phyloP scores from a whole-genome alignment of 2,113 vertebrate genomes.

The Notothenia rossii region DNA sequence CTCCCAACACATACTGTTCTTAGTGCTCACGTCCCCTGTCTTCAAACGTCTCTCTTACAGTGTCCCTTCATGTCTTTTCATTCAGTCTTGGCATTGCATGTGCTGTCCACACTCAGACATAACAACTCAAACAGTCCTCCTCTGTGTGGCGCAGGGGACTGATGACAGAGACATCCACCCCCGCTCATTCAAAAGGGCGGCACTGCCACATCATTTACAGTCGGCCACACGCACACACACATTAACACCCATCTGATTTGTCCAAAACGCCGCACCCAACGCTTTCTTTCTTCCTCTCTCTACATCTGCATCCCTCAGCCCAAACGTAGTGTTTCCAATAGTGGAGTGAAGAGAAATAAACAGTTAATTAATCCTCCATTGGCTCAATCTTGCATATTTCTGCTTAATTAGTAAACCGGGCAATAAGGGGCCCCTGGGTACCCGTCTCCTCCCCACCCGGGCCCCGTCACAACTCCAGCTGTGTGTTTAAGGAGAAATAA shows the following conservation, averaged over 20 bases:
- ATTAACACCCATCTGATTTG: constrained; percentile 45
- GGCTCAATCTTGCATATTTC: constrained; percentile 77
- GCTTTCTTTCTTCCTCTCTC: constrained; percentile 19
- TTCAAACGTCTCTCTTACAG: constrained; percentile 2
- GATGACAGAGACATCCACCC: constrained; percentile 73
- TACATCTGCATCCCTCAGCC: constrained; percentile 31
- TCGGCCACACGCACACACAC: constrained; percentile 36
- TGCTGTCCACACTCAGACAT: constrained; percentile 52
- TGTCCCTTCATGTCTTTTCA: constrained; percentile 22
- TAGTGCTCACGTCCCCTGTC: not conserved
- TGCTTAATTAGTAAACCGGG: constrained; percentile 80
- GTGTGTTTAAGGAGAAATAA: constrained; percentile 82
- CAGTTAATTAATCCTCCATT: constrained; percentile 80
- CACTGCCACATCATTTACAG: constrained; percentile 60
- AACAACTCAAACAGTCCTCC: constrained; percentile 51
- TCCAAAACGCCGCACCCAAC: constrained; percentile 45
- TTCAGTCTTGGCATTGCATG: constrained; percentile 23
- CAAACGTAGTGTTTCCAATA: constrained; percentile 37
- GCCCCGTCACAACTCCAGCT: constrained; percentile 58
- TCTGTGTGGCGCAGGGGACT: constrained; percentile 34
- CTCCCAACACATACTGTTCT: constrained; percentile 2
- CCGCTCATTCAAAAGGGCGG: constrained; percentile 51
- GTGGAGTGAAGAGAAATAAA: constrained; percentile 83
- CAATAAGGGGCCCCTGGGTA: constrained; percentile 70
- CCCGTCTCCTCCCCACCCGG: constrained; percentile 53